Conservation (phyloP, 2,113 vertebrate genomes). For the Corythornis cristatus region DNA sequence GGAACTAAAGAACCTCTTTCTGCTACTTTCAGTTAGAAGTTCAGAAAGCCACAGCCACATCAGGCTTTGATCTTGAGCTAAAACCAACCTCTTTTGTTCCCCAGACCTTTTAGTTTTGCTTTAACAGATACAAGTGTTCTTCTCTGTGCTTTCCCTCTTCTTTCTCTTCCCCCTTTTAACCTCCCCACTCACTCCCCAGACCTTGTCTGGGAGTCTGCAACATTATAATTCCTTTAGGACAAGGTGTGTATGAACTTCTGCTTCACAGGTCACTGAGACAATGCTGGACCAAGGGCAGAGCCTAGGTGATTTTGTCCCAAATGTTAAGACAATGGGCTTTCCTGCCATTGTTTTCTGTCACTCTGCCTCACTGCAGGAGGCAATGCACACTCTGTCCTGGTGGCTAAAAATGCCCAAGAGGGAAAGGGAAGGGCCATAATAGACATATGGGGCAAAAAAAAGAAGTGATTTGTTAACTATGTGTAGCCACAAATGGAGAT, state of each 20-base stretch:
- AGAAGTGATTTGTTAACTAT: background rate
- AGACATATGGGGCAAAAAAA: background rate
- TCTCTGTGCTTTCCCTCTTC: background rate
- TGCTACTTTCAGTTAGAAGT: background rate
- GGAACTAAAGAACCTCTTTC: background rate
- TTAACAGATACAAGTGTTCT: background rate
- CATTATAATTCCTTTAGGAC: background rate
- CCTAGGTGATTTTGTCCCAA: background rate
- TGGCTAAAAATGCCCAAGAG: background rate
- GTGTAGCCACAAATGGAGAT: background rate
- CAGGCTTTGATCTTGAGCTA: background rate
- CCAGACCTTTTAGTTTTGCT: background rate
- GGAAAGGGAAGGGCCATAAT: background rate
- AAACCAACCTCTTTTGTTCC: background rate
- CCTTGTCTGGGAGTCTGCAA: background rate
- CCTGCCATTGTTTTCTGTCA: slow-evolving; percentile 5
- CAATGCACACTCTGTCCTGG: background rate
- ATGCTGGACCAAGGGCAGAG: background rate
- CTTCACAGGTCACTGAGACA: background rate
- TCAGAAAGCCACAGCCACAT: background rate
- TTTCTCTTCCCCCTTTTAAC: background rate
- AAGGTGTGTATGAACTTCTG: background rate
- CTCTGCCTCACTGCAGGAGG: background rate
- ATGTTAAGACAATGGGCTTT: background rate
- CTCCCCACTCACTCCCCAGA: background rate